phyloP scores from a whole-genome alignment of 2,113 vertebrate genomes.

The Osmerus mordax region DNA sequence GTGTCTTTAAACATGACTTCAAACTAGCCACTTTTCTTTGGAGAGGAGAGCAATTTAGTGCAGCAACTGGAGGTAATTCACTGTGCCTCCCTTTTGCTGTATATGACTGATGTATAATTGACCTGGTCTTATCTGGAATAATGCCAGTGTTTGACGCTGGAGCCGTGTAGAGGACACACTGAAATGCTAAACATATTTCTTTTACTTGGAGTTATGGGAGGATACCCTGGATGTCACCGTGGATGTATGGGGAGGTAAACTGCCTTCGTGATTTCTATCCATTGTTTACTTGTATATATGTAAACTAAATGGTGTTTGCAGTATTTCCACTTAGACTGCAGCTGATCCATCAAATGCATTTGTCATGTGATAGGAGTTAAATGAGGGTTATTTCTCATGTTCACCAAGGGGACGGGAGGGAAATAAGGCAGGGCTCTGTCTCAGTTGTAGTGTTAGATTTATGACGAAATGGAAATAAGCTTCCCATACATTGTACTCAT shows the following conservation, averaged over 20 bases:
- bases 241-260: not conserved
- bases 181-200: constrained; percentile 36
- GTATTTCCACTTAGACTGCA: no score
- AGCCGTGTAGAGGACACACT: constrained; percentile 38
- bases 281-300: not conserved
- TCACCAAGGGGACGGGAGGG: not conserved
- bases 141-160: constrained; percentile 55
- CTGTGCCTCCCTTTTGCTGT: constrained; percentile 29
- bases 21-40: constrained; percentile 41
- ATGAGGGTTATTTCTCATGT: constrained; percentile 2
- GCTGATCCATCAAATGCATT: no score
- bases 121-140: constrained; percentile 50
- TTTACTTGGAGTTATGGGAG: not conserved
- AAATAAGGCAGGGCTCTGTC: not conserved
- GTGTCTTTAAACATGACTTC: constrained; percentile 38
- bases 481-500: not conserved
- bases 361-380: no score
- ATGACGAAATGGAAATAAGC: no score
- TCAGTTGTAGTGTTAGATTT: no score
- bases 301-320: no score
- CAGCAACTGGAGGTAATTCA: constrained; percentile 41
- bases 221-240: not conserved
- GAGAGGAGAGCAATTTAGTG: constrained; percentile 49
- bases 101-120: constrained; percentile 55
- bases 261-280: not conserved